Evolutionary conservation across 1,140 invertebrate species (phyloP).

Genomic region (Rhagoletis pomonella): DNA sequence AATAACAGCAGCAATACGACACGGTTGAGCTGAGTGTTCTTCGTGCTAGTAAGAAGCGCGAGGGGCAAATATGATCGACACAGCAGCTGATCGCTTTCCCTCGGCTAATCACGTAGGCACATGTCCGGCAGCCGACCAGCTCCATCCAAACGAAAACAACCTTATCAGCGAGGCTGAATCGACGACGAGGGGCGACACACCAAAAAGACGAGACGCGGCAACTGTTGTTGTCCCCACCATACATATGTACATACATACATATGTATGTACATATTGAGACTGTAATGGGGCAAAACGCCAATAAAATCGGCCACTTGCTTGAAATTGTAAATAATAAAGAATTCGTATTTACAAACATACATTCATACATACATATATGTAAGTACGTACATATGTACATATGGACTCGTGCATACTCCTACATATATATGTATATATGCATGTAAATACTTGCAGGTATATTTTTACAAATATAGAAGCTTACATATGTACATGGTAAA

Average conservation of each 20-base stretch:
- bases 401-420: not conserved
- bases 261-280: not conserved
- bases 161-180: constrained; percentile 26
- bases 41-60: constrained; percentile 14
- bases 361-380: not conserved
- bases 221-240: not conserved
- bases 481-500: too few relatives aligned
- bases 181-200: not conserved
- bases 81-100: constrained; percentile 49
- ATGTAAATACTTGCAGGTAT: too few relatives aligned
- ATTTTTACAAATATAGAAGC: too few relatives aligned
- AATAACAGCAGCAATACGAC: not conserved
- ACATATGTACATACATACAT: not conserved
- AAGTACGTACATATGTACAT: not conserved
- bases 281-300: too few relatives aligned
- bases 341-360: not conserved
- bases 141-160: constrained; percentile 27
- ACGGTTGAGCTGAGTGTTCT: not conserved
- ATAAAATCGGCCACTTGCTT: too few relatives aligned
- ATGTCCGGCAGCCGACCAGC: not conserved
- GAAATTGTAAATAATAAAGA: not conserved
- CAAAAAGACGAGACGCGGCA: not conserved
- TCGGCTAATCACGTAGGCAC: constrained; percentile 54
- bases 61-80: constrained; percentile 13
- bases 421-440: not conserved